A percentile compares a stretch with the other conserved stretches of the same genome.
Conservation (phyloP, 2,113 vertebrate species). For the Protomyctophum bolini region DNA sequence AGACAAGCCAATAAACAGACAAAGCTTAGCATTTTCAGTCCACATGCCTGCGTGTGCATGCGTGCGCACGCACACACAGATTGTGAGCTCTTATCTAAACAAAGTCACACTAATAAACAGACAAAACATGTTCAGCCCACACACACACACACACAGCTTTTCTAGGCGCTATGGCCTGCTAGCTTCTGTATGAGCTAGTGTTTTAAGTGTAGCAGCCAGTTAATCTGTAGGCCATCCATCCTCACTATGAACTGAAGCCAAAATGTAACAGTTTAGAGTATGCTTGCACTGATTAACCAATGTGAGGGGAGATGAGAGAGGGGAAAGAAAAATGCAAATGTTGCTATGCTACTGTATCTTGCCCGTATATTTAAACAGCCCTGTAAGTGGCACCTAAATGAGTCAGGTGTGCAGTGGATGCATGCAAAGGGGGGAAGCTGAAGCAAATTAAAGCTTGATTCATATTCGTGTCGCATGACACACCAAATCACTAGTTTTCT, state of each 20-base stretch:
- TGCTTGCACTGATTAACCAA: neutral
- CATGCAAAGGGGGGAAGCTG: no score
- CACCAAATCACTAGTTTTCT: no score
- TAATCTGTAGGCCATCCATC: neutral
- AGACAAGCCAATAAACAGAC: neutral
- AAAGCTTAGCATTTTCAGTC: neutral
- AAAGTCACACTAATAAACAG: neutral
- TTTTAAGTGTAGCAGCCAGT: neutral
- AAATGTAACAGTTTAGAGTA: neutral
- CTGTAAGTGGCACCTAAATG: no score
- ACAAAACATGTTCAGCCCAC: neutral
- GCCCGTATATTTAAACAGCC: no score
- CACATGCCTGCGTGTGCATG: no score
- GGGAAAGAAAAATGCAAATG: neutral
- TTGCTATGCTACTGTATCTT: no score
- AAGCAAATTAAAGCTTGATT: no score
- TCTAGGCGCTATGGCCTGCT: neutral
- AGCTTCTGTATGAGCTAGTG: neutral
- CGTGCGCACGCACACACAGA: neutral
- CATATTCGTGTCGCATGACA: no score
- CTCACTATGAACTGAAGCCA: neutral
- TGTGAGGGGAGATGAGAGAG: neutral
- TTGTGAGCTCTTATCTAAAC: neutral
- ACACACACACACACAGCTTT: constrained; percentile 6
- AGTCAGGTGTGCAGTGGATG: no score